phyloP scores from a whole-genome alignment of 2,888 invertebrate species.

The Globia sparganii region DNA sequence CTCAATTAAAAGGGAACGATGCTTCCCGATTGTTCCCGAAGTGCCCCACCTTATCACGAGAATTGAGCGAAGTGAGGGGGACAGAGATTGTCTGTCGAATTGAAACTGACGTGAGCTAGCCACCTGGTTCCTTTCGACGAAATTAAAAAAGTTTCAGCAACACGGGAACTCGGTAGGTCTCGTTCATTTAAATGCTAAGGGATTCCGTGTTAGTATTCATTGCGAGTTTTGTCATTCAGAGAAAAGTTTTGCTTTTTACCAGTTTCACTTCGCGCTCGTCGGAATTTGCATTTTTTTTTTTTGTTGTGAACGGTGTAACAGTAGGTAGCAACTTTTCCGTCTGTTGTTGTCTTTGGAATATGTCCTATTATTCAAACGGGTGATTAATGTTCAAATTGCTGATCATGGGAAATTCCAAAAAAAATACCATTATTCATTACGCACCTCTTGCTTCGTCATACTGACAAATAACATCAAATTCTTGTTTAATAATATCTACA shows the following conservation, averaged over 20 bases:
- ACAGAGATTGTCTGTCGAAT: slow-evolving; percentile 84
- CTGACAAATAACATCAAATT: neutral
- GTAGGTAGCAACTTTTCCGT: slow-evolving; percentile 18
- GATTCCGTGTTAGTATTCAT: slow-evolving; percentile 87
- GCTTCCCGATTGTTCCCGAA: slow-evolving; percentile 75
- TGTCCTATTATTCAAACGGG: neutral
- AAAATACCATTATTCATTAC: no score
- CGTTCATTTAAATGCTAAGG: slow-evolving; percentile 88
- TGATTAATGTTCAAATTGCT: neutral
- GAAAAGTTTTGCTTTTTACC: slow-evolving; percentile 80
- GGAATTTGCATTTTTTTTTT: slow-evolving; percentile 72
- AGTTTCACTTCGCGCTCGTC: slow-evolving; percentile 70
- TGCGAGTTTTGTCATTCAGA: slow-evolving; percentile 86
- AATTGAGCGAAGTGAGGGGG: slow-evolving; percentile 65
- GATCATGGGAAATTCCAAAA: rapidly evolving
- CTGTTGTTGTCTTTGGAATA: slow-evolving; percentile 6
- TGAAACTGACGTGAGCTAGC: slow-evolving; percentile 81
- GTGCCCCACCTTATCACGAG: slow-evolving; percentile 76
- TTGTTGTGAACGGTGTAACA: slow-evolving; percentile 41
- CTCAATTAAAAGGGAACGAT: slow-evolving; percentile 79
- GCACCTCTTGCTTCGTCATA: neutral
- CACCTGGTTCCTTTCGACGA: slow-evolving; percentile 87
- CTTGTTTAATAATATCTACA: neutral
- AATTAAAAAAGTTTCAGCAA: slow-evolving; percentile 89
- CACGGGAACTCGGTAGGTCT: slow-evolving; percentile 82